A percentile compares a stretch with the other conserved stretches of the same genome.
phyloP scores from a whole-genome alignment of 2,797 vertebrate species.

The Sarcoramphus papa region DNA sequence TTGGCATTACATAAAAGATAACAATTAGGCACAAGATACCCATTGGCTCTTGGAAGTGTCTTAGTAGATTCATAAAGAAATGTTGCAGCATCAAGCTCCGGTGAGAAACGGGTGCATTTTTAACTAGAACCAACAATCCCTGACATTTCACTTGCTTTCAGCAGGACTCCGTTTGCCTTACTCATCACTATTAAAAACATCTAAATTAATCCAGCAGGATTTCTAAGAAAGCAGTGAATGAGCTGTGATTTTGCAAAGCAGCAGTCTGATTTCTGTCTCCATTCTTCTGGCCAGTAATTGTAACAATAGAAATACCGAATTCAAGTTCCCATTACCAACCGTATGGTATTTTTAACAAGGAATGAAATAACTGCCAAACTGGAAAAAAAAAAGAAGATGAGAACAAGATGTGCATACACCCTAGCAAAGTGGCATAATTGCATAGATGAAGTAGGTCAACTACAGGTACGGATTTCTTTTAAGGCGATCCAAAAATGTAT shows the following conservation, averaged over 20 bases:
- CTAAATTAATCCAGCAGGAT: not conserved
- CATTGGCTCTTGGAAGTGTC: not conserved
- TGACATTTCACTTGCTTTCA: not conserved
- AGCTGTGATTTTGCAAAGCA: not conserved
- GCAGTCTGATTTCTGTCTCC: not conserved
- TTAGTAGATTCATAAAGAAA: not conserved
- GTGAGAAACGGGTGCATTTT: not conserved
- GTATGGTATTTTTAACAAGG: not conserved
- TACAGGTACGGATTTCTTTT: slow-evolving; percentile 33
- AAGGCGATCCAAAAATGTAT: slow-evolving; percentile 25
- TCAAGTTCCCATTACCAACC: not conserved
- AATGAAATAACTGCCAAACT: not conserved
- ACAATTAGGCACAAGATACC: not conserved
- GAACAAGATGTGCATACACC: slow-evolving; percentile 14
- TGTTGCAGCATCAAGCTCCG: not conserved
- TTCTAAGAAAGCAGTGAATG: not conserved
- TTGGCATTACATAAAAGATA: not conserved
- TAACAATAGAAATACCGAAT: not conserved
- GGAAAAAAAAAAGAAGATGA: not conserved
- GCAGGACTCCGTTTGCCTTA: not conserved
- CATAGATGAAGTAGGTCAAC: slow-evolving; percentile 37
- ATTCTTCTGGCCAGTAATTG: not conserved
- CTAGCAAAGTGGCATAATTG: slow-evolving; percentile 26
- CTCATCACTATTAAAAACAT: not conserved
- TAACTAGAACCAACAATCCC: not conserved